These are phyloP conservation scores for Macrostomum lignano DNA, from an alignment of 1,140 invertebrate species.

Conservation along the genomic window DNA sequence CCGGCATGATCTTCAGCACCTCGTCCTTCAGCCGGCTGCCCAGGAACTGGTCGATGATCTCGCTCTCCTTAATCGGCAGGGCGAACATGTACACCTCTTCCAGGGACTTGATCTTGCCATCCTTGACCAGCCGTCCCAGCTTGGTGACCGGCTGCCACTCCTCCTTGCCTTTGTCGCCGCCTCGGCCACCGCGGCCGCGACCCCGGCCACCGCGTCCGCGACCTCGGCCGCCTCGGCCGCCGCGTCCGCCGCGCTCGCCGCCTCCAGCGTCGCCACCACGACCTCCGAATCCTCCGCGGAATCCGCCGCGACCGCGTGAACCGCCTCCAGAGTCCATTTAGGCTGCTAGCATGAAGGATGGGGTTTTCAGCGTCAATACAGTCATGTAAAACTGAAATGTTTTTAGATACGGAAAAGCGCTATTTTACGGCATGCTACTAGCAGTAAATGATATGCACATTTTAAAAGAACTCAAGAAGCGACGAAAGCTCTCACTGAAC, in stretches of 20 bases:
- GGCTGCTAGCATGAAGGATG: too few relatives aligned
- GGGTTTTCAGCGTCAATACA: too few relatives aligned
- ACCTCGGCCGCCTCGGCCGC: background rate
- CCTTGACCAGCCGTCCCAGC: slow-evolving; percentile 73
- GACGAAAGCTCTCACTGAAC: too few relatives aligned
- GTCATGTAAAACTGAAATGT: too few relatives aligned
- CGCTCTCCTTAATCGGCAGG: slow-evolving; percentile 90
- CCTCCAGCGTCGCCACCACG: too few relatives aligned
- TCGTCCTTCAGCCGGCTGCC: slow-evolving; percentile 67
- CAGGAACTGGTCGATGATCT: slow-evolving; percentile 94
- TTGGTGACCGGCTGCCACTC: slow-evolving; percentile 97
- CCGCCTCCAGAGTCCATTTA: too few relatives aligned
- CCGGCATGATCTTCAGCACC: slow-evolving; percentile 95
- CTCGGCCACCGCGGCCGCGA: background rate
- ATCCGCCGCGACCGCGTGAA: too few relatives aligned
- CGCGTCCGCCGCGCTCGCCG: background rate
- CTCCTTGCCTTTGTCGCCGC: slow-evolving; percentile 31
- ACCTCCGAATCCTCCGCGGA: too few relatives aligned
- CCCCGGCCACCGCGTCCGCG: slow-evolving; percentile 3
- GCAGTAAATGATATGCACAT: too few relatives aligned
- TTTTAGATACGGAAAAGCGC: too few relatives aligned
- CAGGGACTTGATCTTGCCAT: slow-evolving; percentile 74
- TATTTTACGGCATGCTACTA: too few relatives aligned
- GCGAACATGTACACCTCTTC: slow-evolving; percentile 97
- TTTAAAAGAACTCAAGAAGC: too few relatives aligned